phyloP scores from a whole-genome alignment of 2,888 invertebrate genomes.

The Boloria selene region DNA sequence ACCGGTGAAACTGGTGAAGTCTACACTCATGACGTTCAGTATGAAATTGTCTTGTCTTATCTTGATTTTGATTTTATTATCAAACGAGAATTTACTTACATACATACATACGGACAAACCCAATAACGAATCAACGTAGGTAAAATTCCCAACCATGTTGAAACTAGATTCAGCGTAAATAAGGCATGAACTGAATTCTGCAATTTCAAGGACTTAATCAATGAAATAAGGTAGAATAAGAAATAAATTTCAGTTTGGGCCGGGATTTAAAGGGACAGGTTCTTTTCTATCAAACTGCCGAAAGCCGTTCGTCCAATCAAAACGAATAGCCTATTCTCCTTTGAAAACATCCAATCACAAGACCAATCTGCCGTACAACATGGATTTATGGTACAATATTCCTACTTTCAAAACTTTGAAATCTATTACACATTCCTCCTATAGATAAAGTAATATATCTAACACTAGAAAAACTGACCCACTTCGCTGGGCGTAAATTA shows the following conservation, averaged over 20 bases:
- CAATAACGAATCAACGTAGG: too few species aligned
- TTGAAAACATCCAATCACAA: slow-evolving; percentile 44
- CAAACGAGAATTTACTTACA: too few species aligned
- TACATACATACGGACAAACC: too few species aligned
- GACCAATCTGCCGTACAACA: slow-evolving; percentile 44
- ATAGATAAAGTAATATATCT: not conserved
- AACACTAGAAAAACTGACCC: too few species aligned
- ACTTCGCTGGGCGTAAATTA: too few species aligned
- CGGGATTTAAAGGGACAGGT: slow-evolving; percentile 34
- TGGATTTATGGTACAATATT: slow-evolving; percentile 31
- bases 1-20: too few species aligned
- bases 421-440: not conserved
- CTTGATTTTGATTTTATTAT: too few species aligned
- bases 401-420: slow-evolving; percentile 11
- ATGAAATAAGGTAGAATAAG: slow-evolving; percentile 28
- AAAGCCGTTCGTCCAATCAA: slow-evolving; percentile 54
- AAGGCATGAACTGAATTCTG: slow-evolving; percentile 5
- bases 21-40: too few species aligned
- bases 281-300: slow-evolving; percentile 34
- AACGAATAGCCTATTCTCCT: slow-evolving; percentile 53
- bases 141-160: not conserved
- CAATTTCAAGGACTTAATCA: slow-evolving; percentile 30
- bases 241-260: slow-evolving; percentile 38
- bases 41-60: too few species aligned
- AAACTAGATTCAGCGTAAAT: slow-evolving; percentile 6